These are phyloP conservation scores for Dipodomys stephensi DNA, from an alignment of 2,113 vertebrate species.

Conservation along the genomic window DNA sequence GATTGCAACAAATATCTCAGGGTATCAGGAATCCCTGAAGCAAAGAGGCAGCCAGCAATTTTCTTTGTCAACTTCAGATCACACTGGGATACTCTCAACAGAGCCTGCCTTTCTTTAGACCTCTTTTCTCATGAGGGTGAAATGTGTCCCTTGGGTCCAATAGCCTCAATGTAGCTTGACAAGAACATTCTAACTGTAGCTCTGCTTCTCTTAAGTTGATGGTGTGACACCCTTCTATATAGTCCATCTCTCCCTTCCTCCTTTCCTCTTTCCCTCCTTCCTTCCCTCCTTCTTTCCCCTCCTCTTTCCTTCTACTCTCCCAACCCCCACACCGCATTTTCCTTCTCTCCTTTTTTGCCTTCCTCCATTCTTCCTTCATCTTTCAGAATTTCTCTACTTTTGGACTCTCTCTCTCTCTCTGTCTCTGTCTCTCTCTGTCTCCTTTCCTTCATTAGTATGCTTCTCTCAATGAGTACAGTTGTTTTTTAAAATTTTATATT, in stretches of 20 bases:
- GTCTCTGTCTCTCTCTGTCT: too few relatives aligned
- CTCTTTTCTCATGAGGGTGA: slow-evolving; percentile 40
- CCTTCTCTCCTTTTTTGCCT: too few relatives aligned
- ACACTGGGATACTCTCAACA: background rate
- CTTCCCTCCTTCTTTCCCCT: rapidly evolving
- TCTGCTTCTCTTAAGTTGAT: background rate
- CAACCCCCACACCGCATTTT: background rate
- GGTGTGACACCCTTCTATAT: background rate
- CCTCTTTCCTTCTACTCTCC: rapidly evolving
- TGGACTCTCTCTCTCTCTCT: too few relatives aligned
- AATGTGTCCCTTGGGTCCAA: background rate
- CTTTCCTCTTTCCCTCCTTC: background rate
- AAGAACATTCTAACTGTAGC: background rate
- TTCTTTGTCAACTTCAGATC: slow-evolving; percentile 52
- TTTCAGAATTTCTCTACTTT: too few relatives aligned
- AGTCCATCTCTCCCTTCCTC: background rate
- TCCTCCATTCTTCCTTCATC: too few relatives aligned
- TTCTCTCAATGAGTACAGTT: too few relatives aligned
- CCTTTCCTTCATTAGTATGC: background rate
- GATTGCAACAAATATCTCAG: slow-evolving; percentile 59
- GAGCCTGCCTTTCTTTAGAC: slow-evolving; percentile 49
- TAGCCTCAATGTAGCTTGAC: background rate
- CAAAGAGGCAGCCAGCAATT: slow-evolving; percentile 44
- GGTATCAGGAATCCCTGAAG: slow-evolving; percentile 36
- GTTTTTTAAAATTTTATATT: too few relatives aligned